Percentiles rank a stretch among this genome's conserved stretches.
Conservation (phyloP, 2,113 vertebrate genomes). For the Catagonus wagneri region DNA sequence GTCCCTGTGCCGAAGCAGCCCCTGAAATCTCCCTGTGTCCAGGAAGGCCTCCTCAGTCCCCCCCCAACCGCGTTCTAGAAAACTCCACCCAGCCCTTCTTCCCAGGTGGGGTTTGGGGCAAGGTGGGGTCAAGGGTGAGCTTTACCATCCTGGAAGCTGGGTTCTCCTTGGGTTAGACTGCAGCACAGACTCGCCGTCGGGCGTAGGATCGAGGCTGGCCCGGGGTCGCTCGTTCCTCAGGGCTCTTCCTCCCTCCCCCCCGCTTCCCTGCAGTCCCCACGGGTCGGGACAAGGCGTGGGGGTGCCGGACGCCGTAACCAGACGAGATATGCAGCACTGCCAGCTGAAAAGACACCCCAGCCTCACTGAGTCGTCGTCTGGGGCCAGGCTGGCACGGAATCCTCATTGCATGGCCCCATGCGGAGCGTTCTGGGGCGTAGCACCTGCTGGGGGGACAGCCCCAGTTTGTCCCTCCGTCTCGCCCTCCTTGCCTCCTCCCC, state of each 20-base stretch:
- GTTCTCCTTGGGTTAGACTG: background rate
- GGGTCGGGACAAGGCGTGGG: background rate
- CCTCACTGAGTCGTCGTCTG: background rate
- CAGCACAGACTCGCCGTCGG: background rate
- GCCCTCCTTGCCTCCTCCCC: fast-evolving
- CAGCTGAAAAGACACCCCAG: background rate
- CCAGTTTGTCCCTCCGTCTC: background rate
- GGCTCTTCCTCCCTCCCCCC: background rate
- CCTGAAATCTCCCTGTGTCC: too few species aligned
- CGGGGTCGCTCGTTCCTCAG: background rate
- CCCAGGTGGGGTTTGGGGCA: background rate
- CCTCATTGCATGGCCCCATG: background rate
- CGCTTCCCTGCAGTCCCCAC: background rate
- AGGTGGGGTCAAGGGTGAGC: background rate
- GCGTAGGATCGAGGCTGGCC: background rate
- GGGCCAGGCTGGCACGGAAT: background rate
- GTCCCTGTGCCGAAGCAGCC: too few species aligned
- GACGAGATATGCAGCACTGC: background rate
- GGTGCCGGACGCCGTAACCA: background rate
- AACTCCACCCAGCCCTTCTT: background rate
- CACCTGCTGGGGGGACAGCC: background rate
- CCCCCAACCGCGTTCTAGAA: background rate
- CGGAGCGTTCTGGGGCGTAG: fast-evolving
- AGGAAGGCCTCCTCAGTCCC: background rate
- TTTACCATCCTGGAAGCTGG: background rate